Evolutionary conservation across 1,140 invertebrate genomes (phyloP).

Genomic region (Cydia pomonella): DNA sequence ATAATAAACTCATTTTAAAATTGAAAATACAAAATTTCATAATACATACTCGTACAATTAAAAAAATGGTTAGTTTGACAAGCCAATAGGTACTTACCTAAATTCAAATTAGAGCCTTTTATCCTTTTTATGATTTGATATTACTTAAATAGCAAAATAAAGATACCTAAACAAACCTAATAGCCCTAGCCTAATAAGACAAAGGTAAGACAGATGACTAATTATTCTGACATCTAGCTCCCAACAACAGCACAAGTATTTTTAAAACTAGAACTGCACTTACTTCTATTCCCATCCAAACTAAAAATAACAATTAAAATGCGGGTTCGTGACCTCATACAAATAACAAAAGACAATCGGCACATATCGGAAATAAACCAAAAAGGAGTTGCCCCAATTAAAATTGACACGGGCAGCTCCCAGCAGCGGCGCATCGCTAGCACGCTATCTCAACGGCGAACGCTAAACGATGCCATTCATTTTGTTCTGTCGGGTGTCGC

Average conservation of each 20-base stretch:
- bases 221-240: not conserved
- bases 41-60: too few species aligned
- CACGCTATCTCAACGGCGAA: slow-evolving; percentile 32
- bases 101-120: too few species aligned
- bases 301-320: slow-evolving; percentile 16
- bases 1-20: too few species aligned
- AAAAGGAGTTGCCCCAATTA: slow-evolving; percentile 33
- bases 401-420: slow-evolving; percentile 34
- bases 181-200: slow-evolving; percentile 1
- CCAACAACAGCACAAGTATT: not conserved
- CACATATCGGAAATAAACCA: slow-evolving; percentile 23
- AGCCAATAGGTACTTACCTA: too few species aligned
- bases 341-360: slow-evolving; percentile 35
- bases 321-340: slow-evolving; percentile 25
- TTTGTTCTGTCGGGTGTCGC: slow-evolving; percentile 28
- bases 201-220: not conserved
- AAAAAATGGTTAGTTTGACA: too few species aligned
- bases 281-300: not conserved
- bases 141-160: not conserved
- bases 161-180: not conserved
- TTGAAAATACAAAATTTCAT: too few species aligned
- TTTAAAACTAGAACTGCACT: slow-evolving; percentile 13
- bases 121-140: too few species aligned
- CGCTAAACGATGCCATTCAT: slow-evolving; percentile 31
- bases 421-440: slow-evolving; percentile 23